Percentiles rank a stretch among this genome's conserved stretches.
These are phyloP conservation scores for Enoplosus armatus DNA, from an alignment of 2,797 vertebrate genomes.

Conservation along the genomic window DNA sequence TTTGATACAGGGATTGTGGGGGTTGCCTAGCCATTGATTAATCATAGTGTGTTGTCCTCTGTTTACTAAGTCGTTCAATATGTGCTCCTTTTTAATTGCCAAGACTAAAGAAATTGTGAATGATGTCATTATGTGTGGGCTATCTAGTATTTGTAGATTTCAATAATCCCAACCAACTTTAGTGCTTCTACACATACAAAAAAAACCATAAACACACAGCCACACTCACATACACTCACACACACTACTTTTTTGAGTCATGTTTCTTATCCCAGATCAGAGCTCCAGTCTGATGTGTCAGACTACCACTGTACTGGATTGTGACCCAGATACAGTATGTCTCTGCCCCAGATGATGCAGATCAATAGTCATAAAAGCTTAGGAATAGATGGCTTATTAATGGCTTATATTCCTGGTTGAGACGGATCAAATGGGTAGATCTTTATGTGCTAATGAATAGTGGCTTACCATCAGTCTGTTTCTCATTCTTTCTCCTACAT, in stretches of 20 bases:
- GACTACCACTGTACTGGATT: constrained; percentile 35
- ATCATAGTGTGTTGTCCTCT: neutral
- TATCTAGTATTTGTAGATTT: constrained; percentile 11
- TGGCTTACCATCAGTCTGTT: neutral
- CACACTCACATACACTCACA: neutral
- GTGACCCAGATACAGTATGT: constrained; percentile 63
- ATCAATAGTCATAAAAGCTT: constrained; percentile 63
- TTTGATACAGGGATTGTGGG: neutral
- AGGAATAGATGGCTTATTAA: constrained; percentile 39
- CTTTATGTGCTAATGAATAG: constrained; percentile 19
- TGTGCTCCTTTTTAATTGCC: constrained; percentile 14
- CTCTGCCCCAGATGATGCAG: constrained; percentile 37
- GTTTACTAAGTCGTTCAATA: constrained; percentile 21
- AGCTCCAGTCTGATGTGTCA: constrained; percentile 31
- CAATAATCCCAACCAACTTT: neutral
- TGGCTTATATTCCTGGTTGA: constrained; percentile 29
- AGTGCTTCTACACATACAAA: neutral
- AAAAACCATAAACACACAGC: neutral
- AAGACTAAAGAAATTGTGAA: constrained; percentile 7
- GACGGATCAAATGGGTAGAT: constrained; percentile 24
- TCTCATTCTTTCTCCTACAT: neutral
- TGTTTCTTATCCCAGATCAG: constrained; percentile 16
- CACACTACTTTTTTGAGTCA: neutral
- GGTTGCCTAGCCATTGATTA: constrained; percentile 28
- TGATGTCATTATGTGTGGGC: neutral